phyloP scores from a whole-genome alignment of 2,113 vertebrate species.

The Cairina moschata region DNA sequence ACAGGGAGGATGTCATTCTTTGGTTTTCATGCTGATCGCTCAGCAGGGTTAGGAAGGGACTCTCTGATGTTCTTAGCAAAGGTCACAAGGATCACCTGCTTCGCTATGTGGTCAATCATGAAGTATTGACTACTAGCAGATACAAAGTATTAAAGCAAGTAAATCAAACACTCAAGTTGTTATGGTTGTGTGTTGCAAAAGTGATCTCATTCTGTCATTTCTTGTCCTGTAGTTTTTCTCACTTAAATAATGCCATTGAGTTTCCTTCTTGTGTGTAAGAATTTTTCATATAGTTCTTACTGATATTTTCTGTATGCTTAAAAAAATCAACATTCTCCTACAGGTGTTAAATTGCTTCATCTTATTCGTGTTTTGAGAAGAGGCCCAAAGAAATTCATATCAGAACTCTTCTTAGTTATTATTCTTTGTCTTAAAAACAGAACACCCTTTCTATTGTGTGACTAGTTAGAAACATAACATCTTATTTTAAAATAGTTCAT shows the following conservation, averaged over 20 bases:
- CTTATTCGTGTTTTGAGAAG: background rate
- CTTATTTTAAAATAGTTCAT: background rate
- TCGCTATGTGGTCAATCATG: background rate
- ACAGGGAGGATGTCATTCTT: background rate
- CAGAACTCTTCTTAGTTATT: background rate
- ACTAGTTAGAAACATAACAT: background rate
- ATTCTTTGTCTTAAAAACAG: background rate
- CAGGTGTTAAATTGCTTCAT: background rate
- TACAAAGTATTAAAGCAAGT: background rate
- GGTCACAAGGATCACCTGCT: background rate
- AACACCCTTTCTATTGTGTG: background rate
- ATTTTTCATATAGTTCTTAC: background rate
- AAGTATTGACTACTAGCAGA: background rate
- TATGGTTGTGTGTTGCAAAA: background rate
- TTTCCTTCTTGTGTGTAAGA: background rate
- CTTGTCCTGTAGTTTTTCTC: background rate
- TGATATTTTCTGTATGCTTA: background rate
- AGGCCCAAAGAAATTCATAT: background rate
- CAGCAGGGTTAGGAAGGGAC: background rate
- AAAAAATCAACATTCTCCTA: background rate
- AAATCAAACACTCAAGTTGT: background rate
- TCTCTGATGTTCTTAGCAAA: background rate
- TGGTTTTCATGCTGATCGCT: background rate
- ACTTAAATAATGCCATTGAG: background rate
- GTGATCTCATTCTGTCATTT: background rate